These are phyloP conservation scores for Priocnemis perturbator DNA, from an alignment of 2,888 invertebrate species.

Conservation along the genomic window DNA sequence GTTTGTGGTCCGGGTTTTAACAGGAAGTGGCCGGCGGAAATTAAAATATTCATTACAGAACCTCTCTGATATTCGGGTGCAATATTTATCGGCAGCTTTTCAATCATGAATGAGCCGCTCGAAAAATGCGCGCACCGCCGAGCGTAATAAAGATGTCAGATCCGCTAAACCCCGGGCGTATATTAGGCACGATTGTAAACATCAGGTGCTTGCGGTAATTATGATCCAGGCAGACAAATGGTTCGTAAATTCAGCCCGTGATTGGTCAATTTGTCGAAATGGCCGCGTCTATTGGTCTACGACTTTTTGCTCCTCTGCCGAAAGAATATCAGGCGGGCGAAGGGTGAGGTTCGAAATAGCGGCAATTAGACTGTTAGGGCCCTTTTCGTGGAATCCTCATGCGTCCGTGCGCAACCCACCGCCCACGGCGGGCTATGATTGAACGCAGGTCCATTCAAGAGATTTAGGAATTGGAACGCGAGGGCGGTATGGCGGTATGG, in stretches of 20 bases:
- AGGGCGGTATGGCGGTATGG: constrained; percentile 10
- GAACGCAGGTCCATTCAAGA: constrained; percentile 26
- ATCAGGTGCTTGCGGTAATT: constrained; percentile 61
- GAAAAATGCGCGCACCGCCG: constrained; percentile 1
- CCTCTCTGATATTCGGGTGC: background rate
- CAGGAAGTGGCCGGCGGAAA: too few species aligned
- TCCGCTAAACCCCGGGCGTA: constrained; percentile 11
- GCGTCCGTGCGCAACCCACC: background rate
- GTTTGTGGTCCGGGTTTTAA: too few species aligned
- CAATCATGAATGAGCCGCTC: too few species aligned
- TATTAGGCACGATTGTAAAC: constrained; percentile 45
- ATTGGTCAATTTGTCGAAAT: constrained; percentile 60
- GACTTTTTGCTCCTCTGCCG: constrained; percentile 27
- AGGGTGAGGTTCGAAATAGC: constrained; percentile 49
- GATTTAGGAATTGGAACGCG: constrained; percentile 29
- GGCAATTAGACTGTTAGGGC: constrained; percentile 58
- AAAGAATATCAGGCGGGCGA: constrained; percentile 21
- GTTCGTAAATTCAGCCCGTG: constrained; percentile 31
- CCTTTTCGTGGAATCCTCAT: constrained; percentile 36
- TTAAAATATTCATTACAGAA: constrained; percentile 6
- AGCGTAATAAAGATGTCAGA: constrained; percentile 38
- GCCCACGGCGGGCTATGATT: constrained; percentile 17
- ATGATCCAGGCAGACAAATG: constrained; percentile 22
- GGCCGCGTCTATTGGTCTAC: constrained; percentile 37
- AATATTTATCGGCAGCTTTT: too few species aligned